Base-by-base conservation (phyloP, 2,113 vertebrate genomes). In the Megalops atlanticus region DNA sequence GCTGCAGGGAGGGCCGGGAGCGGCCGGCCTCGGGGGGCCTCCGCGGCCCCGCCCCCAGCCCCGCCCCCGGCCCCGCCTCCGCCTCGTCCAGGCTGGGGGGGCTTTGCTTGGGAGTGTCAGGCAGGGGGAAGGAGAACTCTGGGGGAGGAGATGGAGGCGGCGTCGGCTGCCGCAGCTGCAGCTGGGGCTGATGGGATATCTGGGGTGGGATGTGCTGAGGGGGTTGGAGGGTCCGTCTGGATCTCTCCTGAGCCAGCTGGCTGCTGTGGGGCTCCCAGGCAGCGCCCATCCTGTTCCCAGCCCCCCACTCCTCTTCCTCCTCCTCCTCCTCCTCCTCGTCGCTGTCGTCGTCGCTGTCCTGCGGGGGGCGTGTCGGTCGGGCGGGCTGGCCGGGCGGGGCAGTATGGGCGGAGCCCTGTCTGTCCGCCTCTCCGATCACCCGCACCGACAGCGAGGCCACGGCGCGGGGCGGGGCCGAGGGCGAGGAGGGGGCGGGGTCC, bases 101-200 rank as follows among this genome's bases (percentile, higher is more conserved):
- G 74, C 94, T 94, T 88, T 94, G 94, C 83, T 94, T 94, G 31
- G 94, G 94, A 76, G 94, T 94, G 83, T 94, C 94, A 72, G 94
- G 94, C 70, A 94, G 88, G 11, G 94, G 92, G 74, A 93, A 94
- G 2, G 92, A 93, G 47, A 94, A 85, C 83, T 93, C 93, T 82
- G 93, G 93, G 80, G 92, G 92, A 73, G 94, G 94, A 27, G 94
- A 94, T 0, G 92, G 94, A 75, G 94, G 93, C 15, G 93, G 94
- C 14, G 94, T 94, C 39, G 94, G 94, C 81, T 94, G 92, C 35
- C 92, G 91, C 41, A 93, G 92, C 79, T 93, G 92, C 79, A 89
- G 80, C 31, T 41, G 75, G 8, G 79, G 79, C 45, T 80, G 79
- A 3, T 31, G 92, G 72, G 92, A 92, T 84, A 93, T 81, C 80